Base-by-base conservation (phyloP, 2,797 vertebrate genomes). In the Pipistrellus pygmaeus region DNA sequence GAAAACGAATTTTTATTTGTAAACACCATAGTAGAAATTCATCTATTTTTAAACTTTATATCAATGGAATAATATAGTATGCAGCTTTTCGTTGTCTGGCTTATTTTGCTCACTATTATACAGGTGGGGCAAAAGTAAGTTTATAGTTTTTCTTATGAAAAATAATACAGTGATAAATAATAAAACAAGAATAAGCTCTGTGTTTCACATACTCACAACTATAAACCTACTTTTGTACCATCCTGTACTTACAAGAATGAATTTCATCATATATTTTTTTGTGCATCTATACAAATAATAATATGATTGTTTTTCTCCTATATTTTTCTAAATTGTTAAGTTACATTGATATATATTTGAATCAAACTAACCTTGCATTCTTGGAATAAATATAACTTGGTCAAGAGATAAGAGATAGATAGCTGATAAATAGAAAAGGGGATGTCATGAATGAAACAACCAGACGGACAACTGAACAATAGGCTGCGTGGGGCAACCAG, bases 221-320 rank as follows among this genome's bases (percentile, higher is more conserved):
- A 3, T 35, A 77, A 53, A 35, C 12, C 48, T 35, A 77, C 48
- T 35, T 77, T 35, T 25, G 75, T 51, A n/a, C 12, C 20, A 55
- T 9, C 20, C 6, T 53, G 18, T 30, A 4, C 15, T 57, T 84
- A 46, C 69, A n/a, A 78, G 20, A 89, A 46, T 66, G 35, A 73
- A 51, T 83, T 69, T 89, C 82, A 76, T 57, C 21, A 86, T 18
- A 13, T 78, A 10, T 55, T 41, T 78, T 78, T 90, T 82, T 83
- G 10, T 73, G 11, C 4, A 72, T 35, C 9, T 51, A 15, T 48
- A 23, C 27, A 66, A 91, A 77, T 66, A 30, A 82, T 81, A 82
- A 76, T 41, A 44, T 35, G 30, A 64, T 44, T 14, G 6, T 53
- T 69, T 75, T 76, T 55, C n/a, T 46, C 6, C 4, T 77, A 25